A percentile compares a stretch with the other conserved stretches of the same genome.
Evolutionary conservation across 2,113 vertebrate genomes (phyloP).

Genomic region (Tautogolabrus adspersus): DNA sequence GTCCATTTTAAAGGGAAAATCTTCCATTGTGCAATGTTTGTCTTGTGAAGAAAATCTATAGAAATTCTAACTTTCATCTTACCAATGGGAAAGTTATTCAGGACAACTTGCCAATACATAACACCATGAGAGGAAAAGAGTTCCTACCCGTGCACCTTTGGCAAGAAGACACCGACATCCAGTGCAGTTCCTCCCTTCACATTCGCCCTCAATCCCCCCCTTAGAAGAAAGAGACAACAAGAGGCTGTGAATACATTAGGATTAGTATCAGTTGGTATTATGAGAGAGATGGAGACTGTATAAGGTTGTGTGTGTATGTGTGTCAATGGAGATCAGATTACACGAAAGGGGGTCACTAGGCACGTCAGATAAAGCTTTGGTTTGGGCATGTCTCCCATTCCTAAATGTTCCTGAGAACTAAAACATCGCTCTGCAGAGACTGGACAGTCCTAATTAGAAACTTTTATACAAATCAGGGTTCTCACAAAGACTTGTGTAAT

Average conservation of each 20-base stretch:
- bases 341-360: neutral
- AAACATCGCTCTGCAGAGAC: conserved; percentile 6
- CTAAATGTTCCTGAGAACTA: neutral
- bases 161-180: conserved; percentile 62
- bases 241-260: neutral
- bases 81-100: neutral
- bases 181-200: conserved; percentile 69
- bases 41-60: neutral
- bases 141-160: conserved; percentile 71
- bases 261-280: neutral
- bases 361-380: neutral
- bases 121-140: neutral
- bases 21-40: no score
- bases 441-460: conserved; percentile 22
- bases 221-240: conserved; percentile 37
- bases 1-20: no score
- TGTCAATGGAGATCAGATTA: neutral
- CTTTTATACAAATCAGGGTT: conserved; percentile 30
- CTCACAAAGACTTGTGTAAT: conserved; percentile 18
- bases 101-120: neutral
- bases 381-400: neutral
- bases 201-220: conserved; percentile 49
- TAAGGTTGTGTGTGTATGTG: neutral
- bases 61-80: neutral
- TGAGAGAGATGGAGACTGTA: neutral